Evolutionary conservation across 2,888 invertebrate genomes (phyloP).

Genomic region (Lottia scabra): DNA sequence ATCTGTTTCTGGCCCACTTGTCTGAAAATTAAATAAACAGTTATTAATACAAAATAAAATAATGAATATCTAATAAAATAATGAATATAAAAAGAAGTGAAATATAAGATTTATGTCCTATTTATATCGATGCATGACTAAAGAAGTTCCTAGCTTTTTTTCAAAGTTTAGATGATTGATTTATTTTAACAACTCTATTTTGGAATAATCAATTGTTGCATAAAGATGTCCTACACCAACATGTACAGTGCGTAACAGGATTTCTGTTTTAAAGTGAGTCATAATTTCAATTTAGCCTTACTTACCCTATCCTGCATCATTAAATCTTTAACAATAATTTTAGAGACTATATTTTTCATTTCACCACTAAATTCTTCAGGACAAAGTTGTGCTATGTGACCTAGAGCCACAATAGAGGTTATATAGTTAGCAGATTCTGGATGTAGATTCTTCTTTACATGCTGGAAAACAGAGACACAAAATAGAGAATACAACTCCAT

Average conservation of each 20-base stretch:
- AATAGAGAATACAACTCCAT: neutral
- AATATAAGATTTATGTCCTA: too few species aligned
- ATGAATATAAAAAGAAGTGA: too few species aligned
- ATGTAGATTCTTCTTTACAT: slow-evolving; percentile 72
- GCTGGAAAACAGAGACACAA: slow-evolving; percentile 51
- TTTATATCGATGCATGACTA: too few species aligned
- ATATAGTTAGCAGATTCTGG: slow-evolving; percentile 80
- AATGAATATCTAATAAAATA: too few species aligned
- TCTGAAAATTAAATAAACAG: too few species aligned
- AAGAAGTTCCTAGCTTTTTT: too few species aligned
- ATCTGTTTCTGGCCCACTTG: slow-evolving; percentile 56
- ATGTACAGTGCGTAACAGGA: too few species aligned
- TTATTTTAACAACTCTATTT: too few species aligned
- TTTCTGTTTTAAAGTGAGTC: too few species aligned
- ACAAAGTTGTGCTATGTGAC: slow-evolving; percentile 93
- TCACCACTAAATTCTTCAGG: slow-evolving; percentile 90
- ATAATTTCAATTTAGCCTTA: slow-evolving; percentile 7
- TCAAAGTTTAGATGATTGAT: too few species aligned
- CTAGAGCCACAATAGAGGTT: slow-evolving; percentile 93
- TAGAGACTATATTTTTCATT: slow-evolving; percentile 93
- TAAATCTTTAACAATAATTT: slow-evolving; percentile 92
- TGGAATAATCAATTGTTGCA: too few species aligned
- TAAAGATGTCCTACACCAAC: too few species aligned
- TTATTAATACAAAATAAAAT: neutral
- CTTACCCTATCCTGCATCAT: slow-evolving; percentile 76